Base-by-base conservation (phyloP, 1,140 invertebrate genomes). In the Contarinia nasturtii region DNA sequence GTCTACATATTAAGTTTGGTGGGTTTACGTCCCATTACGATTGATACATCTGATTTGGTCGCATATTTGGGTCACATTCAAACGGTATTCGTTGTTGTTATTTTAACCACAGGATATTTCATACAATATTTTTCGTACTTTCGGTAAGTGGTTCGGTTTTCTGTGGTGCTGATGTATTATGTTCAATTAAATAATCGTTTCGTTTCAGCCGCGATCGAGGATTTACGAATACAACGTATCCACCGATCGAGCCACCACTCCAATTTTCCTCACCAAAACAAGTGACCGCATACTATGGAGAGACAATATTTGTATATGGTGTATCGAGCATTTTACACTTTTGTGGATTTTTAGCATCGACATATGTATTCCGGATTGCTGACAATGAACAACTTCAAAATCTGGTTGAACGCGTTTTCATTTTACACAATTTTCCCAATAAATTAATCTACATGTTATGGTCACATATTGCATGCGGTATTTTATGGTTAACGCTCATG, bases 361-460 rank as follows among this genome's bases (percentile, higher is more conserved):
- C 88, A 45, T 75, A 80, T 53, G 68, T 87, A 40, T 87, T 87
- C 60, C 69, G 86, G 52, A 72, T 85, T 48, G 77, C 81, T 42
- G 82, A 89, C 61, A 86, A 86, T 58, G 86, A 91, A 59, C 83
- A 89, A 52, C 62, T 91, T 27, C 84, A 86, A 58, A 84, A 85
- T 64, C 66, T 91, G n/a, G 88, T 91, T 76, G 87, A 91, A 64
- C 75, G 84, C 53, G 85, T 86, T 5, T 43, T 61, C 22, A 50
- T 63, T 10, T 57, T 59, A 27, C 60, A 54, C 1, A 51, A 58
- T 27, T 55, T 57, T 15, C 80, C 82, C 20, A 77, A 70, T 48
- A 71, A 70, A 27, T 61, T 84, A 11, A 70, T 83, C 14, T 69
- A 69, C 52, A 77, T 73, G 53, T 54, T 85, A 0, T 84, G 82